These are phyloP conservation scores for Mugil cephalus DNA, from an alignment of 2,113 vertebrate species.

Conservation along the genomic window DNA sequence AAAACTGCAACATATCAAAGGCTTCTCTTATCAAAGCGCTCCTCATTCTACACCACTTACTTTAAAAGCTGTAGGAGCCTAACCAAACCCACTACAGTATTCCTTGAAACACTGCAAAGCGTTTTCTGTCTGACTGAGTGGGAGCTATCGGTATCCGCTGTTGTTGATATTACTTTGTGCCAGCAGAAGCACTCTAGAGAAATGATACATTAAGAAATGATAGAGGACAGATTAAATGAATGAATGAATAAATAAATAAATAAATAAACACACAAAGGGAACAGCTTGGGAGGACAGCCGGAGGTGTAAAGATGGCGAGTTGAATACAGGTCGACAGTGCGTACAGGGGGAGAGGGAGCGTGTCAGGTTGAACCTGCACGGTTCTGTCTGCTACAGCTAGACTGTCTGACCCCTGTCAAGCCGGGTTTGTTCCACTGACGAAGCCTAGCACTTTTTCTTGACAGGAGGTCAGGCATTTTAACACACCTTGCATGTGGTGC, in stretches of 20 bases:
- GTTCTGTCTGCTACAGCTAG: slow-evolving; percentile 45
- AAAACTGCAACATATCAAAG: slow-evolving; percentile 52
- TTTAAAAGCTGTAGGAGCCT: slow-evolving; percentile 9
- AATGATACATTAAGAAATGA: slow-evolving; percentile 25
- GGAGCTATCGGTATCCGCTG: slow-evolving; percentile 4
- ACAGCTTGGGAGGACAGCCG: slow-evolving; percentile 29
- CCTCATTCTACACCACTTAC: slow-evolving; percentile 12
- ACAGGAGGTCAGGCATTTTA: slow-evolving; percentile 72
- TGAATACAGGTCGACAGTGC: slow-evolving; percentile 58
- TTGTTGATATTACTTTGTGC: slow-evolving; percentile 31
- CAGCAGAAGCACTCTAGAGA: slow-evolving; percentile 21
- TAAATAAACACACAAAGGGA: slow-evolving; percentile 20
- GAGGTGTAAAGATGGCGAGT: slow-evolving; percentile 45
- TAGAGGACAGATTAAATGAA: slow-evolving; percentile 8
- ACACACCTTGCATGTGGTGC: slow-evolving; percentile 75
- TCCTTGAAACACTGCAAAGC: slow-evolving; percentile 2
- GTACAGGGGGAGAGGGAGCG: neutral
- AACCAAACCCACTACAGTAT: slow-evolving; percentile 19
- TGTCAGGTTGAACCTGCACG: slow-evolving; percentile 60
- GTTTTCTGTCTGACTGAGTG: neutral
- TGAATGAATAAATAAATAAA: neutral
- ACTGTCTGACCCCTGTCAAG: slow-evolving; percentile 75
- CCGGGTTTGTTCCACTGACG: slow-evolving; percentile 57
- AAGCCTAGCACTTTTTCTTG: slow-evolving; percentile 49
- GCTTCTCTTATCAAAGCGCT: slow-evolving; percentile 43